Evolutionary conservation across 37 sponge, comb jelly and placozoan genomes (phyloP).

Genomic region (Sycon ciliatum): DNA sequence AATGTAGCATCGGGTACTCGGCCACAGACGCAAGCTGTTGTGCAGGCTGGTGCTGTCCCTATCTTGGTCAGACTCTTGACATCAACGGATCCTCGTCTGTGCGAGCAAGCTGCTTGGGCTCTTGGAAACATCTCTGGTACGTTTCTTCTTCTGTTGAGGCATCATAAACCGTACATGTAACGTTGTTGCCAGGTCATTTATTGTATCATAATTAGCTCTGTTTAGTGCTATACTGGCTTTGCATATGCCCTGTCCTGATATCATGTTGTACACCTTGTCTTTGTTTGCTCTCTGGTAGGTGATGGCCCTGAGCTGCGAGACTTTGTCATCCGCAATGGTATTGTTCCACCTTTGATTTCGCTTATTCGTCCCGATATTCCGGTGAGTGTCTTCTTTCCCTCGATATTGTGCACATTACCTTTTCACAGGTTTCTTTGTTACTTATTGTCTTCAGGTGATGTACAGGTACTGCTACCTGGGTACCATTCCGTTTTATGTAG

Average conservation of each 20-base stretch:
- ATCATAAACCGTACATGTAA: too few species aligned
- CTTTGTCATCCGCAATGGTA: conserved; percentile 55
- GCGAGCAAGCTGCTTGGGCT: conserved; percentile 95
- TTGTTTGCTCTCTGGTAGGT: conserved; percentile 28
- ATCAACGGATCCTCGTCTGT: conserved; percentile 40
- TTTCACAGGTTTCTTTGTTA: too few species aligned
- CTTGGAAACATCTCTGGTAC: conserved; percentile 89
- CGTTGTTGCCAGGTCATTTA: neutral
- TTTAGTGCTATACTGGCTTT: too few species aligned
- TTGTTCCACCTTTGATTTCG: conserved; percentile 66
- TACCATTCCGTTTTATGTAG: too few species aligned
- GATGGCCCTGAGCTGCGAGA: conserved; percentile 84
- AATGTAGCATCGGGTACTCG: conserved; percentile 89
- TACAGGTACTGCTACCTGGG: neutral
- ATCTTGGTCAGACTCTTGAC: conserved; percentile 66
- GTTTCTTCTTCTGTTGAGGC: too few species aligned
- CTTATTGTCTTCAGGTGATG: neutral
- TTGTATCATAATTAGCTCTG: neutral
- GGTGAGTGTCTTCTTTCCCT: too few species aligned
- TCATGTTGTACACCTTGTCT: neutral
- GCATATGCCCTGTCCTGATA: neutral
- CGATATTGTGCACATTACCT: neutral
- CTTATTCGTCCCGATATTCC: conserved; percentile 40
- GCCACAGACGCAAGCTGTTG: conserved; percentile 78
- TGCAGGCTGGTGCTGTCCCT: conserved; percentile 82